Evolutionary conservation across 2,113 vertebrate genomes (phyloP), one percentile per base, ranked within the genome.

Genomic region (Clarias magur): DNA sequence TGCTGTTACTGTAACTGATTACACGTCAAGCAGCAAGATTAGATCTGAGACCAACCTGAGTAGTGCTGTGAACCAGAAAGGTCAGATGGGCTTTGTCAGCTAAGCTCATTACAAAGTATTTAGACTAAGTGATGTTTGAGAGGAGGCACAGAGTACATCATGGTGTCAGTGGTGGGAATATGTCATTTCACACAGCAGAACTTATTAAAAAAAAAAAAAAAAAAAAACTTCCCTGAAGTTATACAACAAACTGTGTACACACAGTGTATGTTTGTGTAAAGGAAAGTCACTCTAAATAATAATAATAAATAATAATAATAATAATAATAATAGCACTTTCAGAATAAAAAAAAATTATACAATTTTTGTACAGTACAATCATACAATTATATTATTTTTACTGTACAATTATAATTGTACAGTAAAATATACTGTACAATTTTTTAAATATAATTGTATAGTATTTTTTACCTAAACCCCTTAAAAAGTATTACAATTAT

Each of bases 1-100:
- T 80, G 56, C 68, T 68, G 19, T 84, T 84, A n/a, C n/a, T n/a
- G n/a, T n/a, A 88, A 84, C 63, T 84, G 82, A 88, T 70, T 79
- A 79, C 75, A 70, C 30, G 62, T 80, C 82, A 79, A 57, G 73
- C 16, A 48, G 23, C n/a, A 76, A 59, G 73, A 88, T 88, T 84
- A 88, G 53, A 79, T 78, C 72, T 65, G 60, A 84, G 60, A 21
- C 62, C 19, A 73, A 84, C 72, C 53, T 57, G 62, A 84, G 63
- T 30, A 79, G 63, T 67, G 21, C n/a, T 9, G 53, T n/a, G 30
- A 21, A 57, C 16, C 23, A 67, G 42, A 67, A 83, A 79, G 72
- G 59, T 88, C 82, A 83, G 38, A 21, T 2, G 15, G 60, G 27
- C 62, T 86, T 86, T 79, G 42, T 53, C 42, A 25, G 62, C 76